Base-by-base conservation (phyloP, 2,888 invertebrate genomes). In the Phaedon cochleariae region DNA sequence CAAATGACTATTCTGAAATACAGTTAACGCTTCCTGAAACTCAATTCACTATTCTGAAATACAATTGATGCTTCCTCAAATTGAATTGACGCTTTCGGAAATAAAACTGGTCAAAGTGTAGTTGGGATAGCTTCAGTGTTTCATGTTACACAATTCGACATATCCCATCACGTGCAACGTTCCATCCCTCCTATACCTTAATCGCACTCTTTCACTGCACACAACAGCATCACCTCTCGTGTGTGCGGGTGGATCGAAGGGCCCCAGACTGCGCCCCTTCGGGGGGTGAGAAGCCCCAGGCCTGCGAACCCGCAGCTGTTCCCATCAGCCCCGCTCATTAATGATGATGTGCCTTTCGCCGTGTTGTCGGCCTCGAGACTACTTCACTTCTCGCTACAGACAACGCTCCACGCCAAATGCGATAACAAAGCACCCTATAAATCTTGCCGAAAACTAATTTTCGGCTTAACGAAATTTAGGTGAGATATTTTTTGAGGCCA, bases 291-390 rank as follows among this genome's bases (percentile, higher is more conserved):
- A 26, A 72, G 71, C 75, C 75, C 73, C 70, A 68, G 76, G 74
- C 75, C 74, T 79, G 79, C 69, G 78, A 80, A 78, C 74, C 58
- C 53, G 68, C 80, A 79, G 78, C 79, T 79, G 79, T 67, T 74
- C 74, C 74, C 79, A 79, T 78, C 79, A 75, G 74, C 77, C 77
- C 87, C 87, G 86, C 90, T 89, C 90, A 90, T 89, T 90, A 90
- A 90, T 90, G 90, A 90, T 90, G 90, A 90, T 90, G 90, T 90
- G 89, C 49, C 59, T n/a, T n/a, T 26, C 49, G 34, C 41, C 58
- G 53, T 59, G 41, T 88, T 79, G 73, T 88, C 89, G 88, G 89
- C 89, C 89, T 88, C 88, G 88, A 88, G 89, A 89, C 89, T 89
- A 88, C 87, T 89, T 88, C 88, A 89, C 88, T 88, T 88, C 87